These are phyloP conservation scores for Ophioderma brevispina DNA, from an alignment of 35 echinoderm and acorn worm genomes.

Conservation along the genomic window DNA sequence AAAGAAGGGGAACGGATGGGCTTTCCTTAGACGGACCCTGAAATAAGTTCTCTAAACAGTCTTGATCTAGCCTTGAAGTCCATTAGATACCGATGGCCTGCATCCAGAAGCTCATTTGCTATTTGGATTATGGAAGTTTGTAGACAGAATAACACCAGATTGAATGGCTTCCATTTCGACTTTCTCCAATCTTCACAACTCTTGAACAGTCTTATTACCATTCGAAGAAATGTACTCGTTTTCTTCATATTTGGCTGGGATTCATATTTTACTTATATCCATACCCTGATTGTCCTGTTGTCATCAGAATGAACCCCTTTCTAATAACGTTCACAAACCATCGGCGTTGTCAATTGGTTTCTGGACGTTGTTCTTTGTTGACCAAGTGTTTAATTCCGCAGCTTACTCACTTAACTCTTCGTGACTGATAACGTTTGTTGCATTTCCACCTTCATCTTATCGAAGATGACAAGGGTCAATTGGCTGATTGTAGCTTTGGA, in stretches of 20 bases:
- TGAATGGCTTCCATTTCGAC: conserved; percentile 62
- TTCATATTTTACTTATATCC: conserved; percentile 47
- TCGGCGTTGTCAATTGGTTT: background rate
- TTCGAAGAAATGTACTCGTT: conserved; percentile 32
- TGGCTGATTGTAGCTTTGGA: background rate
- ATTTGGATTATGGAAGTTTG: conserved; percentile 31
- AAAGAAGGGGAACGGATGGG: conserved; percentile 57
- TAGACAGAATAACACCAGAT: conserved; percentile 48
- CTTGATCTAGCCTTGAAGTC: conserved; percentile 50
- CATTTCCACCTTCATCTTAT: conserved; percentile 36
- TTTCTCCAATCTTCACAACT: conserved; percentile 34
- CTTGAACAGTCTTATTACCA: conserved; percentile 50
- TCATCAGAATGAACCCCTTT: conserved; percentile 50
- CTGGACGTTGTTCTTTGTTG: background rate
- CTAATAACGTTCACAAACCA: conserved; percentile 19
- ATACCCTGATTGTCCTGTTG: conserved; percentile 54
- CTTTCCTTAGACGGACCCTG: conserved; percentile 52
- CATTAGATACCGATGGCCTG: conserved; percentile 61
- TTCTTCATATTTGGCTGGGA: conserved; percentile 28
- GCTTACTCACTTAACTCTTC: too few relatives aligned
- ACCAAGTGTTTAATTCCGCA: too few relatives aligned
- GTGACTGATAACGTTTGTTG: conserved; percentile 44
- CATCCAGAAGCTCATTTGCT: conserved; percentile 43
- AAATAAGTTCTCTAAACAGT: conserved; percentile 75
- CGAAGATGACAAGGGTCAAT: background rate